Base-by-base conservation (phyloP, 2,888 invertebrate species). In the Eupithecia vulgata region DNA sequence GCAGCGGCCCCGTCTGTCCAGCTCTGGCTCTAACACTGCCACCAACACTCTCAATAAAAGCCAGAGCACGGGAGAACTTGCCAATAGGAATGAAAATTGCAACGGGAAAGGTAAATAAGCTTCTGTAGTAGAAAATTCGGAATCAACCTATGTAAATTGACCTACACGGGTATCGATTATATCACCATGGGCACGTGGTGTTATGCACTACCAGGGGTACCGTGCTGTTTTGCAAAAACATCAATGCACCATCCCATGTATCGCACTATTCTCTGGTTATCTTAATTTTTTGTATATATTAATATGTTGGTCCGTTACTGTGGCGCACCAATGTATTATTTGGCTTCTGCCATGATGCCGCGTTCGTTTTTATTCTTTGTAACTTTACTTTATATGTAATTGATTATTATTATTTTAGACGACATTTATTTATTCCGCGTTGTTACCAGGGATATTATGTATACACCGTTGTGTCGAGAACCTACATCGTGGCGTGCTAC, bases 41-140 rank as follows among this genome's bases (percentile, higher is more conserved):
- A 82, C 87, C 10, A 81, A 89, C 71, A 92, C 94, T 13, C 88
- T 95, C 64, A 94, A 94, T 81, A 95, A 95, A 87, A 95, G 95
- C 77, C 95, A 95, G 82, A 95, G 95, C 81, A 95, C 95, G 62
- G 95, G 95, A 62, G 95, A 95, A 86, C 86, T 95, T 74, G 94
- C 95, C 42, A 93, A 86, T 82, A 91, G 94, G 81, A 93, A 91
- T 80, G 93, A 94, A 74, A 91, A 90, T 82, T 92, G 91, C 78
- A 85, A 83, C 82, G 85, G 85, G 78, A 88, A 87, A 86, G 86
- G 87, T 88, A 84, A 64, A 35, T 37, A 37, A 21, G 21, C 21
- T 57, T 57, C 12, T 12, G 10, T 52, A 52, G 21, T 25, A 21
- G n/a, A 21, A 3, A 45, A 8, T 37, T 37, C 8, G 42, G 42